Evolutionary conservation across 2,888 invertebrate species (phyloP), one percentile per base, ranked within the genome.

Genomic region (Microctonus aethiopoides): DNA sequence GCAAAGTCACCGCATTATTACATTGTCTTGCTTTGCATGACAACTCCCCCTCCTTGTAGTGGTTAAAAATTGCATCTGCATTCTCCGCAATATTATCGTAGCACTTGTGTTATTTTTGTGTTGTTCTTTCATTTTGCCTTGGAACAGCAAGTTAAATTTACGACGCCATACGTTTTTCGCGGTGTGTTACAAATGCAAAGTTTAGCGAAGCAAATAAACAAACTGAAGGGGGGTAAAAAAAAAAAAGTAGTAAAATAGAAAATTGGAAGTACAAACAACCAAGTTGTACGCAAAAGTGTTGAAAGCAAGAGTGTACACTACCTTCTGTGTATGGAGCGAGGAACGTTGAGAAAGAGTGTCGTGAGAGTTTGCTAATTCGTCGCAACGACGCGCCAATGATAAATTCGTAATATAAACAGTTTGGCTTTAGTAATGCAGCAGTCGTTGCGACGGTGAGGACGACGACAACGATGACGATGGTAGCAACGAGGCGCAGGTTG

Each of bases 381-480:
- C 67, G 74, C 72, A 78, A 79, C 76, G 77, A 78, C 75, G 74
- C 75, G 78, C 78, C 77, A 79, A 82, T 82, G 79, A 81, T 80
- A 81, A 81, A 82, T 82, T 81, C 77, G 79, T 75, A 80, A 81
- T 82, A 81, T 80, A 83, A 83, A 83, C 81, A 82, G 77, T 74
- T 72, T 67, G 65, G 54, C 41, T 67, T 57, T 26, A 36, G 52
- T 51, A n/a, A 52, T n/a, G 51, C 51, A 13, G 57, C 34, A 51
- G 65, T 22, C 22, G 66, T 39, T 60, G 24, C 61, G 67, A 29
- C 34, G 63, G 61, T 16, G 29, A 20, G n/a, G 24, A 36, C 26
- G 60, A 54, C 39, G 60, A 29, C 16, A 62, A 32, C 54, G 59
- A 29, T 29, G 29, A 29, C 29, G 29, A 29, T 5, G 29, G 29